Conservation (phyloP, 2,797 vertebrate genomes). For the Varecia variegata region DNA sequence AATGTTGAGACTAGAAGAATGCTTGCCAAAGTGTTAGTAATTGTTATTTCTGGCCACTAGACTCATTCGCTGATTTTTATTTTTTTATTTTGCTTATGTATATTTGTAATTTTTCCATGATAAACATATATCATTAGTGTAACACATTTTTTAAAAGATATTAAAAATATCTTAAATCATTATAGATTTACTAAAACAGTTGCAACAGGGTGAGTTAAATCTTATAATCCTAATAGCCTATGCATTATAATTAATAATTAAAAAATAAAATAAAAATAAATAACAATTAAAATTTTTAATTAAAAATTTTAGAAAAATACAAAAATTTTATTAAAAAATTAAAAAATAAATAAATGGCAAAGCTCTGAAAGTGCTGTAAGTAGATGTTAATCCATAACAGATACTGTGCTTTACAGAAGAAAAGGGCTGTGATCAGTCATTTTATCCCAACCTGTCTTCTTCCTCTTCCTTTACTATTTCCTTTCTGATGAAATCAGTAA, state of each 20-base stretch:
- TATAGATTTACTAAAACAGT: constrained; percentile 18
- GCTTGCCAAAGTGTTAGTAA: background rate
- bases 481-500: constrained; percentile 63
- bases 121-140: background rate
- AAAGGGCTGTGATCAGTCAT: background rate
- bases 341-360: background rate
- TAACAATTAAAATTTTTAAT: background rate
- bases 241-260: background rate
- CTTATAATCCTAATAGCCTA: background rate
- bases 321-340: too few relatives aligned
- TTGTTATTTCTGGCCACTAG: background rate
- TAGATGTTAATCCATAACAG: background rate
- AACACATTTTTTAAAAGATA: background rate
- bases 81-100: background rate
- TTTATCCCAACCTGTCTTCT: constrained; percentile 5
- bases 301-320: too few relatives aligned
- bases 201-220: background rate
- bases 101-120: constrained; percentile 14
- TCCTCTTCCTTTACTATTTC: constrained; percentile 38
- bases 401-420: background rate
- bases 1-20: background rate
- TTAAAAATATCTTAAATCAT: constrained; percentile 21
- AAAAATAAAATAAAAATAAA: too few relatives aligned
- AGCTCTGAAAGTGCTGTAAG: background rate
- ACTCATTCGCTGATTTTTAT: background rate